Conservation (phyloP, 2,113 vertebrate species). For the Dryoscopus gambensis region DNA sequence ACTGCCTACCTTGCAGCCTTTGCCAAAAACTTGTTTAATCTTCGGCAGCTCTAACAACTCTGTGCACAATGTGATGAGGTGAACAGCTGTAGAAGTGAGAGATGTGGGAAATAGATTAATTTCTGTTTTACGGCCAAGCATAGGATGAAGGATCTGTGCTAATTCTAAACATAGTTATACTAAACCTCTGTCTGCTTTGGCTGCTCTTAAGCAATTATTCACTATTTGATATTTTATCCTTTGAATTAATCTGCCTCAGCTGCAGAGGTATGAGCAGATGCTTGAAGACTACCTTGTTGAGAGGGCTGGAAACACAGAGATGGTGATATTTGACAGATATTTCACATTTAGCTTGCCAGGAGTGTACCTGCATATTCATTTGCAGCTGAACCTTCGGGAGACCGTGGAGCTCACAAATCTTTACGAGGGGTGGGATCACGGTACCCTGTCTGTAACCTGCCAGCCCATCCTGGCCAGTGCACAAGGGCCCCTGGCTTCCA, state of each 20-base stretch:
- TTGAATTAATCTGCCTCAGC: not conserved
- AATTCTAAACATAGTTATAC: not conserved
- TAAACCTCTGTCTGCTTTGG: not conserved
- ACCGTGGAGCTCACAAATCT: not conserved
- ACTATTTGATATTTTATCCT: not conserved
- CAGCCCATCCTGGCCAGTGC: not conserved
- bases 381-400: not conserved
- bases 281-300: not conserved
- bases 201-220: not conserved
- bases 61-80: not conserved
- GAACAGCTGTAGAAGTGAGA: not conserved
- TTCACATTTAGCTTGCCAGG: not conserved
- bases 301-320: not conserved
- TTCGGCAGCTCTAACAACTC: not conserved
- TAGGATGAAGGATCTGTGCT: not conserved
- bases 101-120: not conserved
- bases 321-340: not conserved
- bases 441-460: not conserved
- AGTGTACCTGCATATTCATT: not conserved
- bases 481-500: not conserved
- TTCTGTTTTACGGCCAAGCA: constrained; percentile 1
- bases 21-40: constrained; percentile 2
- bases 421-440: not conserved
- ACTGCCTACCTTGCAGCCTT: not conserved
- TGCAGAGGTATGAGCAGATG: constrained; percentile 3